Conservation (phyloP, 2,797 vertebrate species). For the Pipistrellus pipistrellus region DNA sequence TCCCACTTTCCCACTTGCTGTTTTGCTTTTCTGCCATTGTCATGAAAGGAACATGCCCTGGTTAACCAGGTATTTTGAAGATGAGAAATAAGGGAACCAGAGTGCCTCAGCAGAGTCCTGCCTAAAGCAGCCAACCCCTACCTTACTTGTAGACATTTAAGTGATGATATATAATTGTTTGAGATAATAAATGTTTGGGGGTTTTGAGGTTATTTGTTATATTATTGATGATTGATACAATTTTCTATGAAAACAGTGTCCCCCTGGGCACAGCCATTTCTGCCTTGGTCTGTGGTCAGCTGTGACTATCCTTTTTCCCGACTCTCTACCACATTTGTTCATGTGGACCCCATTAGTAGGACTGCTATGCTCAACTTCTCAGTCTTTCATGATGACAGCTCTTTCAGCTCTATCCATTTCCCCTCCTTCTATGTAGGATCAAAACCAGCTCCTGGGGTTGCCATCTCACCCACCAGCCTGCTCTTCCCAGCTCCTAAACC, state of each 20-base stretch:
- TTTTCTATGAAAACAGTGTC: background rate
- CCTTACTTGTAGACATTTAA: background rate
- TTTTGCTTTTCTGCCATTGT: conserved; percentile 5
- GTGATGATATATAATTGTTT: background rate
- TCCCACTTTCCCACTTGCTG: background rate
- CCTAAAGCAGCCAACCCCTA: background rate
- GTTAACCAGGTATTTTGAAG: background rate
- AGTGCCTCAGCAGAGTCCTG: background rate
- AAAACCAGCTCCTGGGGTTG: background rate
- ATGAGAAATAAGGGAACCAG: background rate
- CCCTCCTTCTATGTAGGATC: background rate
- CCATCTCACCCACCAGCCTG: background rate
- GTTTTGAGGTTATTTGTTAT: conserved; percentile 33
- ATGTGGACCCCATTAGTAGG: background rate
- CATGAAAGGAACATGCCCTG: background rate
- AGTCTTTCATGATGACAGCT: background rate
- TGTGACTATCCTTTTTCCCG: background rate
- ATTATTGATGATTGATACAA: conserved; percentile 5
- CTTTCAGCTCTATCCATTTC: conserved; percentile 19
- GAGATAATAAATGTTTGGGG: background rate
- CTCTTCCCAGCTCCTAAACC: background rate
- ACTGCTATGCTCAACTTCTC: background rate
- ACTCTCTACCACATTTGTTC: background rate
- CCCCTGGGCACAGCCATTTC: background rate
- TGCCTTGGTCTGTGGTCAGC: background rate